Evolutionary conservation across 2,888 invertebrate species (phyloP), one percentile per base, ranked within the genome.

Genomic region (Nipponacmea schrenckii): DNA sequence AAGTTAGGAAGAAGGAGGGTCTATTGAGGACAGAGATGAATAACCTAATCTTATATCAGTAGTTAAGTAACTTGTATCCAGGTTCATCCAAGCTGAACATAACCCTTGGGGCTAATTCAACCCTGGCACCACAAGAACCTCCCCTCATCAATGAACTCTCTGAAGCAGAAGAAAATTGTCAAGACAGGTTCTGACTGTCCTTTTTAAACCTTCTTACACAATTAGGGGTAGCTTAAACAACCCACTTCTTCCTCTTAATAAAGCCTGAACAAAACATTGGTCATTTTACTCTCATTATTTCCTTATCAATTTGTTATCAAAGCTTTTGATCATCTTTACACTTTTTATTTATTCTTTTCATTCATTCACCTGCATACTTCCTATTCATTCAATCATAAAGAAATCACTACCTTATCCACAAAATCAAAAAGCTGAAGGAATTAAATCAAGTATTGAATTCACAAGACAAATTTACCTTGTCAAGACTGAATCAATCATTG

Each of bases 111-210:
- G 56, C 39, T 56, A 24, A 24, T 56, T 56, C 46, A 27, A 27
- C 26, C 24, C 48, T 50, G 67, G 50, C 56, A 26, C 24, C 26
- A 27, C 56, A 50, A 50, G 45, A 63, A 26, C 62, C 44, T 62
- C 68, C 63, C 68, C 62, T 67, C 46, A 62, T 69, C 68, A 69
- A 69, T 63, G 44, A 63, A 62, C 17, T 39, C 68, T 24, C 12
- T 44, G 50, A 68, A 56, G 68, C 68, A 62, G 68, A 69, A 69
- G 68, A 39, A 63, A 56, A 24, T 56, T 24, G 56, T 24, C 20
- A 24, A 56, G 56, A 56, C 56, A 56, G 20, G 20, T 56, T 56
- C 20, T 56, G 56, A 56, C 56, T 56, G 56, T 56, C 56, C 24
- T 56, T 56, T 56, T 56, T 24, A 20, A 56, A 24, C 20, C 56